Evolutionary conservation across 2,888 invertebrate genomes (phyloP), one percentile per base, ranked within the genome.

Genomic region (Melieria crassipennis): DNA sequence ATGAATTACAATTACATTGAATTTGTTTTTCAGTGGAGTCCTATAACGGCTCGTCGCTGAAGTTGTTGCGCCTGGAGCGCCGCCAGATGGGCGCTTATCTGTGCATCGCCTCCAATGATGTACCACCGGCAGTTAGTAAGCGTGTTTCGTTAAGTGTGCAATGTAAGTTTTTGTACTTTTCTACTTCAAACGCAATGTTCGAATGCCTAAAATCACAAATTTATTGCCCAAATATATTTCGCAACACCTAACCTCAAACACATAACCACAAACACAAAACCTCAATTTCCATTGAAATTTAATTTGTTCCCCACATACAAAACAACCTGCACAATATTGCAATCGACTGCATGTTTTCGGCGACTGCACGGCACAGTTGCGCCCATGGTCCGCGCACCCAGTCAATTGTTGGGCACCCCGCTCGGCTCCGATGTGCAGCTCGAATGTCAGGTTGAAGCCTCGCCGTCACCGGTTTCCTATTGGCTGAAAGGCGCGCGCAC

Each of bases 61-160:
- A 91, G 76, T 90, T 97, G 81, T 90, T 93, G 88, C 91, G 94
- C 75, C 90, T 96, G 80, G 94, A 95, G 83, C 89, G 96, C 66
- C 90, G 93, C 80, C 96, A 97, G 89, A 96, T 96, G 93, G 96
- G 96, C 52, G 92, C 94, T 47, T 96, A 96, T 87, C 90, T 96
- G 79, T 97, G 96, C 88, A 95, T 96, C 81, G 96, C 96, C 11
- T 93, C 93, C 82, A 97, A 97, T 85, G 95, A 95, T 85, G 96
- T 97, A 58, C 95, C 95, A 46, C 96, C 96, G 5, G 94, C 96
- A 7, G 95, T 95, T 82, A 95, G 94, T 89, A 95, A 95, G 86
- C 88, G 95, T 79, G 95, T 96, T 79, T 93, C 92, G 63, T 90
- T 97, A 73, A 93, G 92, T 83, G 95, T 97, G 72, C 95, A 95